Evolutionary conservation across 2,888 invertebrate species (phyloP).

Genomic region (Strigamia crassipes): DNA sequence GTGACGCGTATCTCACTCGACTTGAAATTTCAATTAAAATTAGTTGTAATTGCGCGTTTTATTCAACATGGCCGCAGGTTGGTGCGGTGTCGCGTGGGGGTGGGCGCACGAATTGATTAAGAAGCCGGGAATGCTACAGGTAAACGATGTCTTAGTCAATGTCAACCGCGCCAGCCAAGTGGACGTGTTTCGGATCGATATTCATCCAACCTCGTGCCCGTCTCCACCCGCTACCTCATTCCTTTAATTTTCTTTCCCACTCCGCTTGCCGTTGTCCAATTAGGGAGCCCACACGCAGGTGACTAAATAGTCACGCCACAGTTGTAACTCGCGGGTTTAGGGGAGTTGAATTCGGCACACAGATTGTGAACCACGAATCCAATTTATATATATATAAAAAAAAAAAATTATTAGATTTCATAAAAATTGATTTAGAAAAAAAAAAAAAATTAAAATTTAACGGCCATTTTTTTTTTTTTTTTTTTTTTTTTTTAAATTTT

Average conservation of each 20-base stretch:
- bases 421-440: neutral
- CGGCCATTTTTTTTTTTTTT: too few relatives aligned
- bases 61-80: constrained; percentile 15
- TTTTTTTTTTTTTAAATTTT: too few relatives aligned
- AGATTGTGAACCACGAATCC: neutral
- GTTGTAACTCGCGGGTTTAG: neutral
- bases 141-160: constrained; percentile 25
- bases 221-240: neutral
- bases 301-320: constrained; percentile 1
- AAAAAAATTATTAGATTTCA: too few relatives aligned
- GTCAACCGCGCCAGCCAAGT: neutral
- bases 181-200: neutral
- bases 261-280: neutral
- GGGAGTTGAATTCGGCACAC: neutral
- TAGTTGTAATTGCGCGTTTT: constrained; percentile 45
- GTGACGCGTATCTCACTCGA: constrained; percentile 43
- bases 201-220: neutral
- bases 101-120: neutral
- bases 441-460: too few relatives aligned
- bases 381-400: too few relatives aligned
- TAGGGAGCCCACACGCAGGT: constrained; percentile 12
- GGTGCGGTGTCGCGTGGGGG: neutral
- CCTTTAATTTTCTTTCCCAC: neutral
- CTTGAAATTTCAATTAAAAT: constrained; percentile 47
- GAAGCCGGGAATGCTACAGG: neutral